Percentiles rank a stretch among this genome's conserved stretches.
Conservation (phyloP, 2,113 vertebrate species). For the Serilophus lunatus region DNA sequence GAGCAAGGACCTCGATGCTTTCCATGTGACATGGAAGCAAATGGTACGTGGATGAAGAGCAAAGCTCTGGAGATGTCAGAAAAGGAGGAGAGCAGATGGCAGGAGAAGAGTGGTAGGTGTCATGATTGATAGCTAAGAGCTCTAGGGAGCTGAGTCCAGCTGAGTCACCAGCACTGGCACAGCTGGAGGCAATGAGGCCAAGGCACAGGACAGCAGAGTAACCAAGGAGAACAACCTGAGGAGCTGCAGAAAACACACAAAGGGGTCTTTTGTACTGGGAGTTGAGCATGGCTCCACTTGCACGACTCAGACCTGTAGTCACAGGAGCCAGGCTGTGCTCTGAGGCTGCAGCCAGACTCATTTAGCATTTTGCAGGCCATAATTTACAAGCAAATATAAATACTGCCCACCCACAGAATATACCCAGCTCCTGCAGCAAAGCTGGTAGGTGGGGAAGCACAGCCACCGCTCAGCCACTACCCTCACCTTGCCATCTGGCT, state of each 20-base stretch:
- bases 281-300: background rate
- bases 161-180: background rate
- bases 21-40: background rate
- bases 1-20: background rate
- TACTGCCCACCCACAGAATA: constrained; percentile 14
- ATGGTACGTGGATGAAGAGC: constrained; percentile 9
- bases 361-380: background rate
- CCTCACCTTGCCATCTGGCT: background rate
- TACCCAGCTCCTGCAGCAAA: background rate
- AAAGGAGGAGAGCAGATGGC: background rate
- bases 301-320: background rate
- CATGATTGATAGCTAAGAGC: background rate
- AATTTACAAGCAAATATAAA: constrained; percentile 50
- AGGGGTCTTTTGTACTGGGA: constrained; percentile 3
- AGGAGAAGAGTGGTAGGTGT: background rate
- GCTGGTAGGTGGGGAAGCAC: background rate
- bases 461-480: background rate
- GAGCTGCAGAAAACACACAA: constrained; percentile 19
- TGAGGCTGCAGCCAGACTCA: constrained; percentile 30
- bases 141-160: background rate
- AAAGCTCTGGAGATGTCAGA: background rate
- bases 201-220: background rate
- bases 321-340: constrained; percentile 21
- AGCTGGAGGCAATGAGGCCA: background rate
- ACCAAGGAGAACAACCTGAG: background rate